Percentiles rank a stretch among this genome's conserved stretches.
Conservation (phyloP, 1,140 invertebrate genomes). For the Drosophila kepulauana region DNA sequence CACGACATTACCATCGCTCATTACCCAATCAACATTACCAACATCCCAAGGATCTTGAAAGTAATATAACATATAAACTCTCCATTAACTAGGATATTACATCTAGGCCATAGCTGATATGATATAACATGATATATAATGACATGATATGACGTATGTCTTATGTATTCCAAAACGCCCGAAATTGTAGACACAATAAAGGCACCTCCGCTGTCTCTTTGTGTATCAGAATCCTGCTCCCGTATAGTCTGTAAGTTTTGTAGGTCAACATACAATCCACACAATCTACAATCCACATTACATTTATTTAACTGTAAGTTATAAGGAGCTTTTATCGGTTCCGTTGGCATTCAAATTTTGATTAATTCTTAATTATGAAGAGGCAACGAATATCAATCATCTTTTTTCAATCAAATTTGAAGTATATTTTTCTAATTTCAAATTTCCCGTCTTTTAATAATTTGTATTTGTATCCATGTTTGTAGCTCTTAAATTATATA, state of each 20-base stretch:
- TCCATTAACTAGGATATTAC: constrained; percentile 42
- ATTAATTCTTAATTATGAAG: neutral
- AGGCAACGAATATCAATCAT: too few species aligned
- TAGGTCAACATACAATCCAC: constrained; percentile 3
- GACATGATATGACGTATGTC: constrained; percentile 14
- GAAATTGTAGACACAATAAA: neutral
- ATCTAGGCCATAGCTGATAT: constrained; percentile 43
- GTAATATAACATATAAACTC: constrained; percentile 28
- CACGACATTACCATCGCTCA: neutral
- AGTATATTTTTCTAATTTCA: too few species aligned
- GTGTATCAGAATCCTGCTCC: neutral
- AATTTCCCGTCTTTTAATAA: too few species aligned
- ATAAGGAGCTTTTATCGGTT: constrained; percentile 3
- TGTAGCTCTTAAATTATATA: constrained; percentile 5
- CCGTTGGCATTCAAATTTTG: constrained; percentile 6
- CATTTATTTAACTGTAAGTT: constrained; percentile 31
- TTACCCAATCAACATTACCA: neutral
- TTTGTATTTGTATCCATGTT: constrained; percentile 2
- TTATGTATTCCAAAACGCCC: constrained; percentile 36
- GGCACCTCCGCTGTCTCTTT: neutral
- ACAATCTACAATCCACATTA: constrained; percentile 7
- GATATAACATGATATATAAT: neutral
- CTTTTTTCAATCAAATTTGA: too few species aligned
- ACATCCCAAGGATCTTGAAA: constrained; percentile 10
- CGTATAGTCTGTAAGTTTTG: constrained; percentile 1